Evolutionary conservation across 2,888 invertebrate genomes (phyloP), one percentile per base, ranked within the genome.

Genomic region (Cataglyphis cursor): DNA sequence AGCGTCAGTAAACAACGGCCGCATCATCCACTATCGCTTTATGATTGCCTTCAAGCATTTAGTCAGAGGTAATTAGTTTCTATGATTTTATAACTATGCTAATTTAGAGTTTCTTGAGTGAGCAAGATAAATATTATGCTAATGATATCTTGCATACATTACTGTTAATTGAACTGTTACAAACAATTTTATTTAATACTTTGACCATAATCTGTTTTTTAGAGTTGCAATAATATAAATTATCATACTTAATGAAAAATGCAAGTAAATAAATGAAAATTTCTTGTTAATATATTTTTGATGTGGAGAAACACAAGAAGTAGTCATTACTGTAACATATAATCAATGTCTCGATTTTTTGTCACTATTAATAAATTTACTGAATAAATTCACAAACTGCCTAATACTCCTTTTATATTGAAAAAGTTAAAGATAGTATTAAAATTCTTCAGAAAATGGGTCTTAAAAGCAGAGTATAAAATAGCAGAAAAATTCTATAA

Each of bases 21-120:
- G n/a, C 94, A 95, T 84, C 95, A 96, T 88, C 95, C 96, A 0
- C 94, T 96, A 48, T 95, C 96, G n/a, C 94, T 96, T 18, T 95
- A 96, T 89, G 96, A 96, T 91, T 96, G 97, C 92, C 95, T 97
- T 81, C 95, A 96, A 89, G 96, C 96, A 85, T 97, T 97, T 94
- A 96, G 96, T 91, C 96, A 96, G 92, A 96, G 96, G 96, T 96
- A 90, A 85, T 82, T 65, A 5, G 21, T 35, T 48, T 51, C 21
- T 41, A 70, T 28, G n/a, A 35, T 51, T 44, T 28, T 51, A 8
- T 51, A 12, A 31, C 10, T 44, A 15, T 48, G 21, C 38, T 62
- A 57, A 35, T 44, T 31, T 15, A 41, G n/a, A 1, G 10, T 31
- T 65, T 0, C 12, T 41, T 75, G 10, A 41, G 10, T 24, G n/a